Percentiles rank a stretch among this genome's conserved stretches.
These are phyloP conservation scores for Cetoscarus ocellatus DNA, from an alignment of 2,797 vertebrate genomes.

Conservation along the genomic window DNA sequence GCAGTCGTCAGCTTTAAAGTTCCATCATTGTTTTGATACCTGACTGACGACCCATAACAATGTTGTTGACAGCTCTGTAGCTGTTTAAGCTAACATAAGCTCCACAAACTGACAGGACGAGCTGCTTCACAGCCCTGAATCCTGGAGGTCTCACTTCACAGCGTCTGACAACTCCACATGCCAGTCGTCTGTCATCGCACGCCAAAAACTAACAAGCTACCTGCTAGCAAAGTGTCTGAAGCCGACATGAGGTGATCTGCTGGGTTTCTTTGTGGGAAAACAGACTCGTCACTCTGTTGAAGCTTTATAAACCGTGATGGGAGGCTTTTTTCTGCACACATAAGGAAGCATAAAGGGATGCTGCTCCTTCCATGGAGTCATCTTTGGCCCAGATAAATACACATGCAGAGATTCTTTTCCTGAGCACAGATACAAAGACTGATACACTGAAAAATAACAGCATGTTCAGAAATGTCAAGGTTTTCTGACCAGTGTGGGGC, in stretches of 20 bases:
- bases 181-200: neutral
- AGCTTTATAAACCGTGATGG: neutral
- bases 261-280: neutral
- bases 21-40: neutral
- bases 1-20: neutral
- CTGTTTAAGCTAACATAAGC: neutral
- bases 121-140: slow-evolving; percentile 5
- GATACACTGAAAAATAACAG: no score
- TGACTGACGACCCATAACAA: slow-evolving; percentile 1
- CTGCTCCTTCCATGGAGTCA: neutral
- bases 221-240: neutral
- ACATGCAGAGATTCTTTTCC: neutral
- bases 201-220: neutral
- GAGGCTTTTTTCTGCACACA: neutral
- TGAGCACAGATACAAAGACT: neutral
- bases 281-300: neutral
- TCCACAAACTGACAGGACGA: neutral
- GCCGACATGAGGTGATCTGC: neutral
- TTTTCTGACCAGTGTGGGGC: no score
- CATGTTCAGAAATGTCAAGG: no score
- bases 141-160: neutral
- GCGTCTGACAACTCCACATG: neutral
- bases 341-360: neutral
- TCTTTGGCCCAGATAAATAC: neutral
- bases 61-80: neutral